Evolutionary conservation across 1,140 invertebrate genomes (phyloP), one percentile per base, ranked within the genome.

Genomic region (Camponotus vicinus): DNA sequence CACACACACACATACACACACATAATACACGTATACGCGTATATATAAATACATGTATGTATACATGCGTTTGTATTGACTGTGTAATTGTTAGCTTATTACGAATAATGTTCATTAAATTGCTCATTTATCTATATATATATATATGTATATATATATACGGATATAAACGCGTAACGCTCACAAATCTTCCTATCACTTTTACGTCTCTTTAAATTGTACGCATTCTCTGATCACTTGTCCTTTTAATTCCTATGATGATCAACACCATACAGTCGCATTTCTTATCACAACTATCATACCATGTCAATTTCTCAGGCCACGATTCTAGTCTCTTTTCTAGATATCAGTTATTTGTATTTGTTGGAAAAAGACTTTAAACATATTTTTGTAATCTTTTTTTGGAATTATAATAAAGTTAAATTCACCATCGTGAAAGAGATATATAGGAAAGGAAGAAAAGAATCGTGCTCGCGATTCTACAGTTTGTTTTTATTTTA

Each of bases 401-500:
- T 52, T 18, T 3, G 11, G 1, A 59, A 32, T 18, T 6, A 2
- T 18, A 18, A 7, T 42, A 52, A n/a, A 42, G 42, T n/a, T 15
- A 63, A n/a, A 21, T 32, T 40, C 1, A 27, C 0, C 77, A 49
- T 45, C 57, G 32, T 18, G 27, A 27, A 27, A 27, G 27, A 27
- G 49, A 75, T 79, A 69, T 13, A 70, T 45, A 59, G 0, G 45
- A 59, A 77, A 78, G 59, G 66, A 59, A 89, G 66, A 87, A 70
- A 78, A 87, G 79, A 57, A 84, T 90, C 75, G 77, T 69, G 59
- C 55, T 32, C 13, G 27, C 27, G 52, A 21, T 34, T 61, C 49
- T 49, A 70, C 55, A 27, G 45, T 88, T 85, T 89, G 37, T 86
- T 63, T 88, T 90, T 91, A 52, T 75, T 86, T 91, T 8, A 85